Evolutionary conservation across 2,113 vertebrate species (phyloP).

Genomic region (Ochotona curzoniae): DNA sequence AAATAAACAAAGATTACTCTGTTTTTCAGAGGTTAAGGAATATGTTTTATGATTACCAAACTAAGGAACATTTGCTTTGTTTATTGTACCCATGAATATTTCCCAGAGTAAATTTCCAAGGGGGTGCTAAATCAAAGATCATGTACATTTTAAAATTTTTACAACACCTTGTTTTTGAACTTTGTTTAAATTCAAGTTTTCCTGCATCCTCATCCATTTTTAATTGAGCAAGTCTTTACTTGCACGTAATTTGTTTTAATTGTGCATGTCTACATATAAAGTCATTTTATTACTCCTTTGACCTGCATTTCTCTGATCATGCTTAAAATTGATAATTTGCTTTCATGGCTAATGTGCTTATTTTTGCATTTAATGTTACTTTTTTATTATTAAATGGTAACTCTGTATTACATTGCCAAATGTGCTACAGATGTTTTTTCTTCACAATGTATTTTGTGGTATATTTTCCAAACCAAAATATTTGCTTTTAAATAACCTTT

Average conservation of each 20-base stretch:
- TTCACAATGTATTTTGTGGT: constrained; percentile 6
- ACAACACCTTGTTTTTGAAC: not conserved
- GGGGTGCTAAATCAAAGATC: not conserved
- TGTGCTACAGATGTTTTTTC: constrained; percentile 10
- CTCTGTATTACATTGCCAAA: constrained; percentile 5
- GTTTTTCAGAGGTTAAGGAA: not conserved
- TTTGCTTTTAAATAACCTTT: constrained; percentile 32
- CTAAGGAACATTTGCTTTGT: not conserved
- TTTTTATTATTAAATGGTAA: not conserved
- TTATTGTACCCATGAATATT: not conserved
- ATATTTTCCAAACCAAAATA: constrained; percentile 8
- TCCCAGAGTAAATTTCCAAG: constrained; percentile 13
- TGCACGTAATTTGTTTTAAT: not conserved
- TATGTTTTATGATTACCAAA: not conserved
- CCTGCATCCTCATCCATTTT: not conserved
- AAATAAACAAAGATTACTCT: not conserved
- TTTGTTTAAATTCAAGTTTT: not conserved
- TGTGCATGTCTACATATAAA: not conserved
- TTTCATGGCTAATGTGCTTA: not conserved
- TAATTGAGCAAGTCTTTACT: too few relatives aligned
- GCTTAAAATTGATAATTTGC: not conserved
- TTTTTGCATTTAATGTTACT: not conserved
- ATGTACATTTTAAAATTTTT: not conserved
- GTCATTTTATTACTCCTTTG: constrained; percentile 7
- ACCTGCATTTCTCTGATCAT: constrained; percentile 13